phyloP scores from a whole-genome alignment of 2,113 vertebrate genomes.

The Brienomyrus longianalis region DNA sequence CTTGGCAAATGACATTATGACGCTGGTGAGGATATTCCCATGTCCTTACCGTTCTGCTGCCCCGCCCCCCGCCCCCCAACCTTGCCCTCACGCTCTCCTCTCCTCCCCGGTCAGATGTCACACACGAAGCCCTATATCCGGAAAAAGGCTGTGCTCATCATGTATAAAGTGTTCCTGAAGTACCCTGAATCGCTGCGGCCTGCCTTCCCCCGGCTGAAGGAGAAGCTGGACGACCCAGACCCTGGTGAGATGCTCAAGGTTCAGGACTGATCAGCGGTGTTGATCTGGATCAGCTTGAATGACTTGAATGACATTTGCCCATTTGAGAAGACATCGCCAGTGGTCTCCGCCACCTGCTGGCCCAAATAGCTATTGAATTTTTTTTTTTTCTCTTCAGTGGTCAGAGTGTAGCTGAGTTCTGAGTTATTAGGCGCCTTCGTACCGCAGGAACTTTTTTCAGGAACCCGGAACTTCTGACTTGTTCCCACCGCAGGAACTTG shows the following conservation, averaged over 20 bases:
- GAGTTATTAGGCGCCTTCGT: background rate
- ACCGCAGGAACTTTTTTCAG: background rate
- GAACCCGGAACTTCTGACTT: background rate
- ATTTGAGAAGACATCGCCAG: background rate
- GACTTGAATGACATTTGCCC: background rate
- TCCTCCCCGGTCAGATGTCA: constrained; percentile 73
- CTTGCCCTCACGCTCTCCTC: background rate
- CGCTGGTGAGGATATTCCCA: constrained; percentile 68
- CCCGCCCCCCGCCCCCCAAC: background rate
- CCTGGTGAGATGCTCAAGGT: constrained; percentile 63
- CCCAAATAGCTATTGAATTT: background rate
- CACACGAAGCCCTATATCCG: constrained; percentile 98
- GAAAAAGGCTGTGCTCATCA: constrained; percentile 97
- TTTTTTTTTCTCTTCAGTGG: background rate
- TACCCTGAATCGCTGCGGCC: constrained; percentile 94
- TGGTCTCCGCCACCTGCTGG: background rate
- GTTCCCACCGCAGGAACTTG: background rate
- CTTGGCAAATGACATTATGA: constrained; percentile 98
- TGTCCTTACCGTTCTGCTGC: background rate
- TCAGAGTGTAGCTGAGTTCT: background rate
- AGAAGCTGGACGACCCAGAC: constrained; percentile 96
- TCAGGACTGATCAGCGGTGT: background rate
- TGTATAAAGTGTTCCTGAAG: constrained; percentile 98
- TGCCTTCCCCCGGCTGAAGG: constrained; percentile 90
- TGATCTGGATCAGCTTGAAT: background rate